Percentiles rank a stretch among this genome's conserved stretches.
Conservation (phyloP, 2,888 invertebrate species). For the Portevinia maculata region DNA sequence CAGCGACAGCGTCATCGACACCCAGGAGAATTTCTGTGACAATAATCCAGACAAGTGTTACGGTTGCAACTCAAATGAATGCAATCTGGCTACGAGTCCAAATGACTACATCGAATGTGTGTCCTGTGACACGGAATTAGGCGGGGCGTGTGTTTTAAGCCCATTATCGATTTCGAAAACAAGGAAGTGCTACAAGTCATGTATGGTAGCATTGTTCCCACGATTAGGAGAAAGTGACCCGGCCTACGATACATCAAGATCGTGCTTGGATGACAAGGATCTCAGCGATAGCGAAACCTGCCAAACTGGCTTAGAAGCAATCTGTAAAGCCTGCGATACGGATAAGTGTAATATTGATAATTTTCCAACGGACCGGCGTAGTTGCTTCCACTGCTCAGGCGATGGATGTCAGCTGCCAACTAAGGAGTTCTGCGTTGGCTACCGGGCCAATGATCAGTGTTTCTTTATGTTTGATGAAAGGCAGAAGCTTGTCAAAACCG, state of each 20-base stretch:
- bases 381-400: conserved; percentile 77
- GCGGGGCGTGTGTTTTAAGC: conserved; percentile 75
- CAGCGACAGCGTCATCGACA: conserved; percentile 72
- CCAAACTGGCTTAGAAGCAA: conserved; percentile 71
- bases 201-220: conserved; percentile 78
- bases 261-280: conserved; percentile 80
- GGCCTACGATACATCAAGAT: conserved; percentile 78
- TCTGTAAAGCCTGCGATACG: conserved; percentile 76
- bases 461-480: conserved; percentile 78
- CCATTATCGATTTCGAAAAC: conserved; percentile 67
- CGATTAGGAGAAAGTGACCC: conserved; percentile 77
- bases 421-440: conserved; percentile 75
- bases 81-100: conserved; percentile 77
- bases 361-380: conserved; percentile 75
- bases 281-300: conserved; percentile 77
- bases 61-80: conserved; percentile 80
- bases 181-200: conserved; percentile 77
- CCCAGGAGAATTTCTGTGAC: conserved; percentile 76
- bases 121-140: conserved; percentile 76
- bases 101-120: conserved; percentile 78
- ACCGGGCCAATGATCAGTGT: conserved; percentile 78
- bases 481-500: conserved; percentile 74
- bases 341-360: conserved; percentile 76
- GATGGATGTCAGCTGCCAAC: conserved; percentile 77
- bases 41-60: conserved; percentile 76